Evolutionary conservation across 2,888 invertebrate species (phyloP).

Genomic region (Psylliodes chrysocephalus): DNA sequence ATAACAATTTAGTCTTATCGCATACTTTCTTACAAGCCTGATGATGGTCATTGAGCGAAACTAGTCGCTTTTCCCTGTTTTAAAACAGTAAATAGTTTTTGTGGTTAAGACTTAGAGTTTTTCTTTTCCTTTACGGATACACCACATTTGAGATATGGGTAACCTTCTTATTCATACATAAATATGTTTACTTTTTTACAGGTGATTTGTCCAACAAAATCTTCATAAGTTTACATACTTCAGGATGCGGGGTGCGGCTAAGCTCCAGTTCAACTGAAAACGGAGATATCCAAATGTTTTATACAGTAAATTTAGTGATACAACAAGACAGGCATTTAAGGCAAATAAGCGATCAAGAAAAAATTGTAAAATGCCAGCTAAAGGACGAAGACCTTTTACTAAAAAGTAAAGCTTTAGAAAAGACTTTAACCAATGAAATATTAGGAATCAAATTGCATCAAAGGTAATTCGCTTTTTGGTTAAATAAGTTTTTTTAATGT

Average conservation of each 20-base stretch:
- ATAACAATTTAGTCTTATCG: no score
- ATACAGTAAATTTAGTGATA: constrained; percentile 74
- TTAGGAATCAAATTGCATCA: constrained; percentile 46
- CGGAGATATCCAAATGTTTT: constrained; percentile 68
- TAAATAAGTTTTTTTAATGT: no score
- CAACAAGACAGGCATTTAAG: constrained; percentile 81
- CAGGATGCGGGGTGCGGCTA: constrained; percentile 77
- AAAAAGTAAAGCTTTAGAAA: constrained; percentile 68
- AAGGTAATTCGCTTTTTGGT: no score
- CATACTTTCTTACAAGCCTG: no score
- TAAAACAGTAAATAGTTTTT: no score
- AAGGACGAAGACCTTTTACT: constrained; percentile 68
- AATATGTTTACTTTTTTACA: constrained; percentile 14
- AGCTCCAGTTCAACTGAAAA: constrained; percentile 62
- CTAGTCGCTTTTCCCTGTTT: no score
- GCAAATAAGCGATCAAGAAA: constrained; percentile 78
- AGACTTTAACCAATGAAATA: constrained; percentile 67
- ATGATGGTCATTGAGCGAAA: no score
- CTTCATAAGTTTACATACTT: constrained; percentile 68
- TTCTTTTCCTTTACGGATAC: no score
- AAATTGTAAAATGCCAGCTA: constrained; percentile 71
- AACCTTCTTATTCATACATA: no score
- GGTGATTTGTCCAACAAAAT: constrained; percentile 36
- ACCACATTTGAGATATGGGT: no score
- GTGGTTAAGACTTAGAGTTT: no score